These are phyloP conservation scores for Formica selysi DNA, from an alignment of 1,140 invertebrate genomes.

Conservation along the genomic window DNA sequence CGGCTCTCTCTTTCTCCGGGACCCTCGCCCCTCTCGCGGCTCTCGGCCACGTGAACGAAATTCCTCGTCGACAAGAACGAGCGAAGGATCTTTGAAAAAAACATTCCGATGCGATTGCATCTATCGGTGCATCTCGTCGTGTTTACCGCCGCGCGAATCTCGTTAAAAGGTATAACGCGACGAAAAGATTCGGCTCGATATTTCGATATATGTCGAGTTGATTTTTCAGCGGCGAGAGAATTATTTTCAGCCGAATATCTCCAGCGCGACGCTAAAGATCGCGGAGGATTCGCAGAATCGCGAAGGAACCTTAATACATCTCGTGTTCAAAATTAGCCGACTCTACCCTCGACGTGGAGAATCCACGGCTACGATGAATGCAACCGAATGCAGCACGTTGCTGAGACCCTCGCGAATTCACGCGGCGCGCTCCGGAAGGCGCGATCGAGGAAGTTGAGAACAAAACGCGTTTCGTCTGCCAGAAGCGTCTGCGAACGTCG, in stretches of 20 bases:
- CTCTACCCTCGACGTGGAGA: neutral
- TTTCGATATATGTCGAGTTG: neutral
- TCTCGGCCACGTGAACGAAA: constrained; percentile 69
- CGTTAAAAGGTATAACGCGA: neutral
- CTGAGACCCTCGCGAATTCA: neutral
- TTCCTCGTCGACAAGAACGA: constrained; percentile 65
- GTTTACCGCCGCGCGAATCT: constrained; percentile 57
- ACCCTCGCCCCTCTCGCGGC: constrained; percentile 9
- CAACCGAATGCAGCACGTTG: neutral
- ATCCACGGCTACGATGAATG: neutral
- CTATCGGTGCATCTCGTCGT: constrained; percentile 25
- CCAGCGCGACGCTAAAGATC: neutral
- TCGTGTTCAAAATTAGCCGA: neutral
- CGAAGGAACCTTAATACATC: neutral
- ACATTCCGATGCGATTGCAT: constrained; percentile 74
- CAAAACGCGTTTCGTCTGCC: constrained; percentile 74
- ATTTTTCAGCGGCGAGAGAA: neutral
- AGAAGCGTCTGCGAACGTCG: constrained; percentile 70
- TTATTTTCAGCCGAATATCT: neutral
- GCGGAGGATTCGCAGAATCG: constrained; percentile 11
- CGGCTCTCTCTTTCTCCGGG: constrained; percentile 31
- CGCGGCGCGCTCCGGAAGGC: constrained; percentile 55
- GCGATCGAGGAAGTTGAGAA: constrained; percentile 78
- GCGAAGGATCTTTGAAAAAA: constrained; percentile 62
- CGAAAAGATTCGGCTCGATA: neutral